Conservation (phyloP, 1,140 invertebrate species). For the Hyphantria cunea region DNA sequence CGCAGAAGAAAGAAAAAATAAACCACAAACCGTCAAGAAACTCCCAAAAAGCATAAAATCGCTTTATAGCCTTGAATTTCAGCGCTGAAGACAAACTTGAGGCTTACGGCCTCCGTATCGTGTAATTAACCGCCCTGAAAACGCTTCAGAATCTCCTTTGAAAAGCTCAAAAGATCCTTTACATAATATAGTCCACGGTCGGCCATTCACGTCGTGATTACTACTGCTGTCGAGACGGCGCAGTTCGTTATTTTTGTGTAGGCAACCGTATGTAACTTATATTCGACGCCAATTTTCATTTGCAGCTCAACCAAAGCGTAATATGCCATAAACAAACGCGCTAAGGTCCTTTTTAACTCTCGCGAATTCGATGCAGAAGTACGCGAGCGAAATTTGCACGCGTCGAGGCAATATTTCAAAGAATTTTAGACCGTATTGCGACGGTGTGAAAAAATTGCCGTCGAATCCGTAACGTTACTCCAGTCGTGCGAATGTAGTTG, state of each 20-base stretch:
- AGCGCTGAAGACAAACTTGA: constrained; percentile 40
- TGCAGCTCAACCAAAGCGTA: constrained; percentile 30
- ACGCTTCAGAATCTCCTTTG: constrained; percentile 53
- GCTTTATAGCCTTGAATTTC: constrained; percentile 35
- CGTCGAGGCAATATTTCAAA: constrained; percentile 36
- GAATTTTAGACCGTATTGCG: constrained; percentile 41
- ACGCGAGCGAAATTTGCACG: constrained; percentile 35
- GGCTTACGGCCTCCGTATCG: constrained; percentile 33
- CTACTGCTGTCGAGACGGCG: constrained; percentile 50
- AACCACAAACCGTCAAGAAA: constrained; percentile 26
- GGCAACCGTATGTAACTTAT: constrained; percentile 72
- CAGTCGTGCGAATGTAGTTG: constrained; percentile 24
- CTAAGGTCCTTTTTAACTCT: constrained; percentile 16
- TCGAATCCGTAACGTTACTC: constrained; percentile 20
- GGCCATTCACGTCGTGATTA: constrained; percentile 54
- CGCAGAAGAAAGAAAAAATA: constrained; percentile 30
- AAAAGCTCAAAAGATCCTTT: constrained; percentile 55
- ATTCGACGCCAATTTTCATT: constrained; percentile 35
- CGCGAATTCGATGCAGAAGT: constrained; percentile 17
- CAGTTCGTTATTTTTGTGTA: constrained; percentile 81
- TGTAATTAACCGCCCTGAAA: constrained; percentile 50
- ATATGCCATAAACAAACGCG: constrained; percentile 33
- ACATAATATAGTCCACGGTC: constrained; percentile 53
- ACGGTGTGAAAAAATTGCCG: constrained; percentile 31
- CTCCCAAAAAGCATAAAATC: constrained; percentile 29